Evolutionary conservation across 2,797 vertebrate species (phyloP), one percentile per base, ranked within the genome.

Genomic region (Rhinichthys osculus): DNA sequence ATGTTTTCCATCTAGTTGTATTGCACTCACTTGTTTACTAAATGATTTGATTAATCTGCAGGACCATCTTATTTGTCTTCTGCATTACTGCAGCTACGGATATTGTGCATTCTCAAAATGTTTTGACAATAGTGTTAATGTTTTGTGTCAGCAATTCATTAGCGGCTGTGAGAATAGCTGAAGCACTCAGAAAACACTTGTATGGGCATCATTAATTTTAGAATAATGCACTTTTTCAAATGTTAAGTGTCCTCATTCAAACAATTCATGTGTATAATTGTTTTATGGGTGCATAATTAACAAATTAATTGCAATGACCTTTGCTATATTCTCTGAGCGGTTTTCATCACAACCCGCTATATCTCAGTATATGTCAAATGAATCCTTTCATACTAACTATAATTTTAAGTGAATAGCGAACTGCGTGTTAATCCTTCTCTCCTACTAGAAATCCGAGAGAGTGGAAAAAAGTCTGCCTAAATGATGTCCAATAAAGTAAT

Each of bases 401-500:
- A 1, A 70, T 71, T 85, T 82, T 70, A 35, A 17, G 73, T 83
- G 1, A 71, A 86, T 54, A 67, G 71, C 70, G 73, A 30, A 30
- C 74, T 57, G 40, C 5, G 6, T 76, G 78, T 64, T 80, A 27
- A 82, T 87, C 70, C 16, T 59, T 52, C 19, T 85, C 67, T 64
- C 42, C 81, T 78, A 77, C 80, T 89, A 80, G 81, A 85, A 86
- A 84, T 88, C 85, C 81, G 50, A 84, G 78, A 80, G 78, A 85
- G 82, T 83, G 80, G 64, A 88, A 85, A 83, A 64, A 83, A 59
- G n/a, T 13, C 64, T 80, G 40, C 80, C 77, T 91, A 83, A 91
- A 89, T 88, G 85, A 87, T 83, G 83, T 64, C 88, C 87, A 90
- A 90, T 88, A 86, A 90, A 91, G 89, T 90, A 89, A 89, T 89